Evolutionary conservation across 2,113 vertebrate genomes (phyloP), one percentile per base, ranked within the genome.

Genomic region (Erinaceus europaeus): DNA sequence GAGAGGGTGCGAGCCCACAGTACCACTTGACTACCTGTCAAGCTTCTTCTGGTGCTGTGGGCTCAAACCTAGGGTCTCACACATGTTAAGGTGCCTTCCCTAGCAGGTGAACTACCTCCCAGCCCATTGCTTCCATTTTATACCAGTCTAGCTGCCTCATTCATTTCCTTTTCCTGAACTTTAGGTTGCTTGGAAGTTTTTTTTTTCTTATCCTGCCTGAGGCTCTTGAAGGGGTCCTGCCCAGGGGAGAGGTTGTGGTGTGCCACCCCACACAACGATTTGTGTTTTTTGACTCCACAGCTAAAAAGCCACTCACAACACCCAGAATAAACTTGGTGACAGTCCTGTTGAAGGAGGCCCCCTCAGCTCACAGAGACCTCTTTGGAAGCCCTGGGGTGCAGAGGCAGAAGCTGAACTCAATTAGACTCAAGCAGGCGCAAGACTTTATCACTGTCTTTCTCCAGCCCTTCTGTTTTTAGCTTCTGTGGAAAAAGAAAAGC

Each of bases 121-220:
- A 27, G 44, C 34, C 62, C 61, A n/a, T n/a, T 27, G 48, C 75
- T 83, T 91, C 88, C 90, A 91, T 94, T 94, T 94, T 80, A 90
- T 73, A 89, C 61, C 48, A 46, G 89, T 93, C 77, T 21, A 73
- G 67, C 48, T 59, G 67, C 67, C 72, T 92, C 69, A 40, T 76
- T 94, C 89, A 59, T 82, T 46, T 83, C 90, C 77, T 53, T 92
- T 91, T 57, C 81, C 44, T 87, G 73, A 52, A 90, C 74, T 61
- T 75, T 81, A 59, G 52, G 29, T 64, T 88, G 44, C 78, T 78
- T 89, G 68, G 72, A 81, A 88, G 69, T 44, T 34, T 90, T 57
- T 40, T 44, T 34, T 90, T 1, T 55, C 84, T 81, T 88, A 80
- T 90, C 67, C 52, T 48, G 62, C 18, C 53, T 23, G 53, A 73